Base-by-base conservation (phyloP, 2,113 vertebrate species). In the Poeciliopsis retropinna region DNA sequence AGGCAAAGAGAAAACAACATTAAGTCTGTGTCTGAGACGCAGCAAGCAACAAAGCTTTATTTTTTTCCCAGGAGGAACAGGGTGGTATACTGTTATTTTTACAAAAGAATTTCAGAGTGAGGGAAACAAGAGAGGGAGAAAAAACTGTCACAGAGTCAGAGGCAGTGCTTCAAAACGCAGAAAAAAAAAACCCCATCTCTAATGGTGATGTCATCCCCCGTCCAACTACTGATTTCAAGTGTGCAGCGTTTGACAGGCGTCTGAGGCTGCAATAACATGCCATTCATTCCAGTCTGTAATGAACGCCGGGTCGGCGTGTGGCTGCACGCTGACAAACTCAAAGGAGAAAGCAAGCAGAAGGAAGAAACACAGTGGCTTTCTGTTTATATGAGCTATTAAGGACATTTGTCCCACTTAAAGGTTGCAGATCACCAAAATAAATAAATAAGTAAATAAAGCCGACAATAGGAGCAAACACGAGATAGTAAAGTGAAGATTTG, bases 221-320 rank as follows among this genome's bases (percentile, higher is more conserved):
- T 31, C 68, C 61, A 17, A 44, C 47, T 29, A 12, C 67, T 41
- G 64, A 78, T 31, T 70, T 74, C 11, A 47, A 64, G 68, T n/a
- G 10, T 5, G 72, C 60, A 13, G 75, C 44, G 0, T 60, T 72
- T 73, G 77, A n/a, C 57, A 34, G n/a, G 72, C 68, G 19, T 54
- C 47, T 65, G 39, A 2, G 12, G 30, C 62, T 22, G 72, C 69
- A 64, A 67, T 10, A 76, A 82, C 76, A 78, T 73, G 69, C 73
- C 79, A 72, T 4, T 72, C 86, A 85, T 83, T 79, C 82, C 78
- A 15, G 17, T 2, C 22, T 30, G 34, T 72, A 74, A 85, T 73
- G 67, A 61, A 65, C 12, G 76, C 19, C 75, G 64, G 25, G 76
- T 60, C 75, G 2, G 0, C 83, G 41, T 1, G 79, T 70, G 54